Percentiles rank a stretch among this genome's conserved stretches.
phyloP scores from a whole-genome alignment of 2,113 vertebrate genomes.

The Tapirus terrestris region DNA sequence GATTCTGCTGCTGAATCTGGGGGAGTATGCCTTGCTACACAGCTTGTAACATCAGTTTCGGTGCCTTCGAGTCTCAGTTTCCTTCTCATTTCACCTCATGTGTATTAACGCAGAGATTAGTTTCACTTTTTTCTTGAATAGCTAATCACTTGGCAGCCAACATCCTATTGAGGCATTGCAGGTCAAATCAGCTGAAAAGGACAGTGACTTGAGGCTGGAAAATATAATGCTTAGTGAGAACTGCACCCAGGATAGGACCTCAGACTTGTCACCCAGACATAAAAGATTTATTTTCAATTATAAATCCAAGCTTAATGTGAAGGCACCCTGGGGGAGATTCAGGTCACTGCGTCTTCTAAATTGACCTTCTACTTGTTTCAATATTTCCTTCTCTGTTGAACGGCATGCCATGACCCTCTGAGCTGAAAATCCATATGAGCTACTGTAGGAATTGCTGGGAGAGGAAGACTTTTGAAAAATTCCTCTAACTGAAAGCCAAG shows the following conservation, averaged over 20 bases:
- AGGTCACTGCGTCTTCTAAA: constrained; percentile 72
- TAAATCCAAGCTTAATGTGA: constrained; percentile 58
- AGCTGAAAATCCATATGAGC: constrained; percentile 58
- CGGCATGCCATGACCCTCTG: constrained; percentile 50
- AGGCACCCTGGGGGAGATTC: constrained; percentile 49
- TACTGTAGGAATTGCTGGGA: not conserved
- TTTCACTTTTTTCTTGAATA: constrained; percentile 64
- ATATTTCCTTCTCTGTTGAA: constrained; percentile 52
- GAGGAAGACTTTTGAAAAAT: constrained; percentile 56
- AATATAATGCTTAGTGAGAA: constrained; percentile 69
- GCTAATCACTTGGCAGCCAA: constrained; percentile 67
- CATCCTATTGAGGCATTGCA: constrained; percentile 38
- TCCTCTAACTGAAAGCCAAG: constrained; percentile 29
- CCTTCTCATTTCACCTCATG: constrained; percentile 67
- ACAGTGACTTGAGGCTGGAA: constrained; percentile 64
- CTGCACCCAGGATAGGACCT: constrained; percentile 59
- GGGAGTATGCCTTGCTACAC: constrained; percentile 46
- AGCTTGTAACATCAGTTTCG: constrained; percentile 70
- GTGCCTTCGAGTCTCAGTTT: constrained; percentile 39
- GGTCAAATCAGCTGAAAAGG: constrained; percentile 70
- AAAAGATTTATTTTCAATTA: constrained; percentile 80
- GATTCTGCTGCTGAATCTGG: constrained; percentile 17
- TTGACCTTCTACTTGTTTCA: constrained; percentile 71
- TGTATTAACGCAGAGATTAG: constrained; percentile 66
- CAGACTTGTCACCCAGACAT: constrained; percentile 49